Conservation (phyloP, 2,113 vertebrate genomes). For the Vidua macroura region DNA sequence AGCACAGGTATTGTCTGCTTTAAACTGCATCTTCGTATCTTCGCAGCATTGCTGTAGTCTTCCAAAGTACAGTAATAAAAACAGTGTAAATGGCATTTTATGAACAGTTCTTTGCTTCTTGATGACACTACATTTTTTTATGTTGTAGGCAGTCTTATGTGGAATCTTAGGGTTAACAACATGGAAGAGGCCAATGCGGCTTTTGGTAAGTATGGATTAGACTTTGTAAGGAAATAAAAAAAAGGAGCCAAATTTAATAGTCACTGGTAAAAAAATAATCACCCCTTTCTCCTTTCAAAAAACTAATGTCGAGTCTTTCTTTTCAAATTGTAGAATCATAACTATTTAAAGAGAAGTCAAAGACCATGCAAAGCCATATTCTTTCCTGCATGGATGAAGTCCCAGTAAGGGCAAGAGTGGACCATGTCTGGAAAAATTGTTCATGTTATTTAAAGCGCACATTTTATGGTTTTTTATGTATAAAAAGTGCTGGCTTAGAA, state of each 20-base stretch:
- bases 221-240: background rate
- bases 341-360: background rate
- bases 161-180: slow-evolving; percentile 83
- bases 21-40: background rate
- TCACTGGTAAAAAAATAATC: background rate
- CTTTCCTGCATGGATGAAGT: background rate
- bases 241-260: background rate
- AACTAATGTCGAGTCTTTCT: background rate
- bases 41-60: background rate
- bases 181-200: slow-evolving; percentile 80
- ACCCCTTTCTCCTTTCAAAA: background rate
- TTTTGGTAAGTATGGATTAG: slow-evolving; percentile 78
- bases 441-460: background rate
- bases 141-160: slow-evolving; percentile 83
- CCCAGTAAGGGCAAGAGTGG: background rate
- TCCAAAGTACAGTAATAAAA: background rate
- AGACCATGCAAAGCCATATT: background rate
- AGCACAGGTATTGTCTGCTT: background rate
- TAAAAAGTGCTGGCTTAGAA: background rate
- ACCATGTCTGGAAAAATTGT: background rate
- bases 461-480: background rate
- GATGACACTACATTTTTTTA: background rate
- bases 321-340: background rate
- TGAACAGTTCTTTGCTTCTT: background rate
- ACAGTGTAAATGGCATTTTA: background rate